A percentile compares a stretch with the other conserved stretches of the same genome.
Conservation (phyloP, 2,113 vertebrate species). For the Hippocampus barbouri region DNA sequence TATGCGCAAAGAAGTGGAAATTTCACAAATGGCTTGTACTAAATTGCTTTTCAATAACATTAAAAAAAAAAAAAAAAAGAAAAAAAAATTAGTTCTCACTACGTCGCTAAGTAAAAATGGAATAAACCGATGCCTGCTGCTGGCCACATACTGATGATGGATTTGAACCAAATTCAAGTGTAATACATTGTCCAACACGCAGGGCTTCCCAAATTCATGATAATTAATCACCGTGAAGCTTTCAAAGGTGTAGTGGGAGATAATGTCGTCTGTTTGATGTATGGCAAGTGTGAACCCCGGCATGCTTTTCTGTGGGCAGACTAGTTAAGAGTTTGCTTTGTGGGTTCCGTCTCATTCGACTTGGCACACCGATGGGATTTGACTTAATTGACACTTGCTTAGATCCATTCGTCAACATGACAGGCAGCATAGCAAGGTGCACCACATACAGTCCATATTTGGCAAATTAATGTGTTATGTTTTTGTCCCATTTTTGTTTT, state of each 20-base stretch:
- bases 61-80: slow-evolving; percentile 47
- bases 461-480: slow-evolving; percentile 20
- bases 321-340: slow-evolving; percentile 29
- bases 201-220: slow-evolving; percentile 71
- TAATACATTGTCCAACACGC: slow-evolving; percentile 69
- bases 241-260: slow-evolving; percentile 64
- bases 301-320: slow-evolving; percentile 50
- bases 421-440: slow-evolving; percentile 34
- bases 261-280: slow-evolving; percentile 70
- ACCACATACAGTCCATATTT: slow-evolving; percentile 26
- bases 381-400: slow-evolving; percentile 74
- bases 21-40: slow-evolving; percentile 36
- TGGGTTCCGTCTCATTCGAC: slow-evolving; percentile 47
- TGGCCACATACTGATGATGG: slow-evolving; percentile 63
- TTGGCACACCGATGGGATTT: slow-evolving; percentile 63
- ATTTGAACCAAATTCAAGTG: slow-evolving; percentile 68
- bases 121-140: slow-evolving; percentile 35
- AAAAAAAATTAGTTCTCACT: slow-evolving; percentile 58
- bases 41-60: slow-evolving; percentile 52
- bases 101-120: slow-evolving; percentile 25
- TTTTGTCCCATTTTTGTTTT: slow-evolving; percentile 40
- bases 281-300: slow-evolving; percentile 59
- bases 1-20: slow-evolving; percentile 21
- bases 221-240: slow-evolving; percentile 71
- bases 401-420: slow-evolving; percentile 67